These are phyloP conservation scores for Centroberyx gerrardi DNA, from an alignment of 2,797 vertebrate genomes.

Conservation along the genomic window DNA sequence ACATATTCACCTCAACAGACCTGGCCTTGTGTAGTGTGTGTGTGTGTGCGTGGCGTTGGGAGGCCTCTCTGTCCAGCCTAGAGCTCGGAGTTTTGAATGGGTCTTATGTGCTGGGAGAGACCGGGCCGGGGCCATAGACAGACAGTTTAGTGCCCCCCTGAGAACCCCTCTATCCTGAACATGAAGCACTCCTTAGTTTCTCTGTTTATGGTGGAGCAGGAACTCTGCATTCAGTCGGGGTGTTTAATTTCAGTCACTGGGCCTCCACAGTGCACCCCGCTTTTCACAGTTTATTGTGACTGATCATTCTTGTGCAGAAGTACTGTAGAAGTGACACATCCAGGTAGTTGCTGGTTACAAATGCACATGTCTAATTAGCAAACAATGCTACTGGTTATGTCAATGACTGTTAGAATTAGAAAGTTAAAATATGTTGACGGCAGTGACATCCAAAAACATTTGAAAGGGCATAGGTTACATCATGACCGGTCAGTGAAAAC, in stretches of 20 bases:
- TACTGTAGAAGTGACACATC: no score
- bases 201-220: slow-evolving; percentile 53
- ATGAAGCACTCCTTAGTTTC: slow-evolving; percentile 62
- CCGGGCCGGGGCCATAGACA: slow-evolving; percentile 59
- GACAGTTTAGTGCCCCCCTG: slow-evolving; percentile 44
- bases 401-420: background rate
- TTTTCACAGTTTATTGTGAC: slow-evolving; percentile 22
- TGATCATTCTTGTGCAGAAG: background rate
- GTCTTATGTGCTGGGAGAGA: slow-evolving; percentile 91
- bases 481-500: slow-evolving; percentile 7
- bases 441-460: no score
- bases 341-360: background rate
- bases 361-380: background rate
- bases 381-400: background rate
- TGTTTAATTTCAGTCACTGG: slow-evolving; percentile 34
- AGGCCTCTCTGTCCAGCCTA: slow-evolving; percentile 69
- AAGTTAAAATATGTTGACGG: no score
- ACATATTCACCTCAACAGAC: slow-evolving; percentile 59
- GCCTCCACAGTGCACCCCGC: slow-evolving; percentile 39
- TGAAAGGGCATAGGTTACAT: background rate
- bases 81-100: slow-evolving; percentile 90
- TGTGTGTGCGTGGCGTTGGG: slow-evolving; percentile 15
- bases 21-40: slow-evolving; percentile 62
- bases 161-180: slow-evolving; percentile 42
- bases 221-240: slow-evolving; percentile 5